These are phyloP conservation scores for Channa maculata DNA, from an alignment of 2,113 vertebrate genomes.

Conservation along the genomic window DNA sequence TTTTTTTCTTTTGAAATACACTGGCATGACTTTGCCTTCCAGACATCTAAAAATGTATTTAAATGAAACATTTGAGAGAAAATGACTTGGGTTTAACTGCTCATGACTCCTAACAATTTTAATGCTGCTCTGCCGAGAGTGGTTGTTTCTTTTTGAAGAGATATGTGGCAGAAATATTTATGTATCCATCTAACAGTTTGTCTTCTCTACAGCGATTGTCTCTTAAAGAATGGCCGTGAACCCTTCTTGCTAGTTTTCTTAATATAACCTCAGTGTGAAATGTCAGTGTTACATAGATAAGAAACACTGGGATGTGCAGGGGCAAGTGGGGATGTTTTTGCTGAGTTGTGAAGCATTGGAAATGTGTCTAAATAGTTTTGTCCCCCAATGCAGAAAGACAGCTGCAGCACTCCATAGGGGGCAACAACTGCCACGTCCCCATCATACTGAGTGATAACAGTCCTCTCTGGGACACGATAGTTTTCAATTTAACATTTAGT, in stretches of 20 bases:
- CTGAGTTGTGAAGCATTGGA: slow-evolving; percentile 39
- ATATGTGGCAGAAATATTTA: neutral
- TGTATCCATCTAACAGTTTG: neutral
- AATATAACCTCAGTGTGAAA: slow-evolving; percentile 13
- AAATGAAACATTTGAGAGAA: neutral
- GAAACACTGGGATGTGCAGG: neutral
- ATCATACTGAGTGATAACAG: slow-evolving; percentile 14
- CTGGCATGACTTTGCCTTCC: too few relatives aligned
- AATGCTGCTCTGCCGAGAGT: neutral
- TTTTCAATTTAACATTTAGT: slow-evolving; percentile 1
- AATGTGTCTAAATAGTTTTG: slow-evolving; percentile 39
- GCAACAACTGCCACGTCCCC: slow-evolving; percentile 34
- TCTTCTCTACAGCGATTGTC: neutral
- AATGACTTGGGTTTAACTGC: neutral
- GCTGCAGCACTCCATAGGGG: slow-evolving; percentile 43
- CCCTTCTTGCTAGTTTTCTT: neutral
- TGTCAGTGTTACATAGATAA: neutral
- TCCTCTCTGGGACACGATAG: slow-evolving; percentile 5
- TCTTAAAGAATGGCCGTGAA: neutral
- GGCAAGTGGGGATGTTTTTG: neutral
- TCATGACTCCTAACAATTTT: neutral
- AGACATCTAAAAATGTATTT: neutral
- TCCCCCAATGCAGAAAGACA: slow-evolving; percentile 30
- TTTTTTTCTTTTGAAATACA: neutral
- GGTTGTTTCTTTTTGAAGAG: neutral